Evolutionary conservation across 2,797 vertebrate genomes (phyloP).

Genomic region (Siniperca obscura): DNA sequence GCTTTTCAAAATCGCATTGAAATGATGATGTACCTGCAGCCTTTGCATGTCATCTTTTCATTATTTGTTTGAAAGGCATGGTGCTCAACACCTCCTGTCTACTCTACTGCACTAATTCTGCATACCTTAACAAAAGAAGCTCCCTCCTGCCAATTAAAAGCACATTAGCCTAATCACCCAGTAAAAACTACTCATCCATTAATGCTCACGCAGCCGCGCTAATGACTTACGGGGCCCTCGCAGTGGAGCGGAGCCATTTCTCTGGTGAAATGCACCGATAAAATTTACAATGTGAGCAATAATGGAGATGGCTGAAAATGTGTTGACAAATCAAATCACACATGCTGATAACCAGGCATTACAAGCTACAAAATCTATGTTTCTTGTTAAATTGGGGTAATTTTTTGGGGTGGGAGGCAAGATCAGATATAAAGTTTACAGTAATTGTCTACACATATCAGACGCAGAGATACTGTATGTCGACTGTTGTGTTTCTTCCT

Average conservation of each 20-base stretch:
- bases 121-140: constrained; percentile 69
- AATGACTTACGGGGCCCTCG: constrained; percentile 57
- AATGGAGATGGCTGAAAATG: constrained; percentile 56
- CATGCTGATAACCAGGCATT: constrained; percentile 23
- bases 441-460: constrained; percentile 14
- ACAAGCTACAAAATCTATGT: constrained; percentile 3
- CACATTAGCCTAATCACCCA: constrained; percentile 76
- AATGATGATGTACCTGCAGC: constrained; percentile 35
- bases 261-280: constrained; percentile 59
- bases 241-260: constrained; percentile 45
- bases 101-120: constrained; percentile 50
- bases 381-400: constrained; percentile 12
- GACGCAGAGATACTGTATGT: not conserved
- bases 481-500: not conserved
- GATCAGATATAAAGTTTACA: constrained; percentile 20
- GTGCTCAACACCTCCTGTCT: constrained; percentile 34
- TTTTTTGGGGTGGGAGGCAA: not conserved
- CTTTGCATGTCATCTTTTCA: constrained; percentile 19
- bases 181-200: constrained; percentile 69
- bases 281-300: constrained; percentile 66
- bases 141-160: constrained; percentile 73
- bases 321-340: constrained; percentile 66
- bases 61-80: constrained; percentile 34
- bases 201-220: constrained; percentile 55
- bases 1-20: constrained; percentile 13